Evolutionary conservation across 2,888 invertebrate species (phyloP), one percentile per base, ranked within the genome.

Genomic region (Amphipoea oculea): DNA sequence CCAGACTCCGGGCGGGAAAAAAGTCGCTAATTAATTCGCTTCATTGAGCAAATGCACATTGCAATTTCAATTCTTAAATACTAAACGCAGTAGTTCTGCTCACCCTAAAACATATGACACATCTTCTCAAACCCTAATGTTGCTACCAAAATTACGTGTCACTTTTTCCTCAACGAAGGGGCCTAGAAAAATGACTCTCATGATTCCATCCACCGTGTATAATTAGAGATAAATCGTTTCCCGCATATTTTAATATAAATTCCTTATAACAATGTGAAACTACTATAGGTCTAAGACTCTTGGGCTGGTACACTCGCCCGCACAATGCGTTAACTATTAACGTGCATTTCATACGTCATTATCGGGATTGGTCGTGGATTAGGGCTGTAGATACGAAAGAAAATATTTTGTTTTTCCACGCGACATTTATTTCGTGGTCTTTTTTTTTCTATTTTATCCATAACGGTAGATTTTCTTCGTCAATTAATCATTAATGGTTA

Each of bases 281-380:
- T 77, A 83, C 40, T 36, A 60, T 65, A 66, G 57, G 14, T 36
- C 76, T 78, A 60, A 72, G 69, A 82, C 79, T 81, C 63, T 69
- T 78, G 81, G 77, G 81, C 84, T 79, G 17, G 84, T 88, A 81
- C 83, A 88, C 74, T 88, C 81, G 78, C 77, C 86, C 69, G n/a
- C 87, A 89, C 88, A 88, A 88, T 84, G 87, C 81, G 78, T 88
- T 82, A 66, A 86, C 89, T 90, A 89, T 90, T 90, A 90, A 86
- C 86, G 89, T 86, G 85, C 88, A 86, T 89, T 89, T 89, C 81
- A 90, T 88, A 88, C 86, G 86, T 88, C 87, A 87, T 90, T 89
- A 89, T 86, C 83, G 83, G 79, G 81, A 88, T 85, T 78, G 73
- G 76, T 81, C 63, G 67, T 51, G 42, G 23, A 54, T 69, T 86